Percentiles rank a stretch among this genome's conserved stretches.
phyloP scores from a whole-genome alignment of 2,797 vertebrate genomes.

The Neopelma chrysocephalum region DNA sequence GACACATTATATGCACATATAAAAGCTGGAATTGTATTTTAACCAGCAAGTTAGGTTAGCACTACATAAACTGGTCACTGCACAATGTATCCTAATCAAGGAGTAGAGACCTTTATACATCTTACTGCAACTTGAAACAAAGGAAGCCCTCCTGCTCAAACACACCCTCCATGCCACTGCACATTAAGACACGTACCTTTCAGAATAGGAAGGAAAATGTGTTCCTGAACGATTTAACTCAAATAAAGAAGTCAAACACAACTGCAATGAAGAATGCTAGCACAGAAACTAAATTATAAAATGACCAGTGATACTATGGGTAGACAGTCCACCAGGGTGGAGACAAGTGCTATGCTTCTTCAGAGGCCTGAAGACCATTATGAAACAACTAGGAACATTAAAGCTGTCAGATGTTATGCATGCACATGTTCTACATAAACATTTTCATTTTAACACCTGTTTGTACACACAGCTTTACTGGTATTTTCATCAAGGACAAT shows the following conservation, averaged over 20 bases:
- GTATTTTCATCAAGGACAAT: background rate
- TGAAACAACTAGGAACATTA: background rate
- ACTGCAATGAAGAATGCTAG: background rate
- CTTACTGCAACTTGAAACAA: background rate
- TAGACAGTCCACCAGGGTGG: background rate
- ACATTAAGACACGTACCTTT: rapidly evolving
- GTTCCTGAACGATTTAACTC: background rate
- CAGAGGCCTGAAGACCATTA: background rate
- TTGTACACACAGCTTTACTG: background rate
- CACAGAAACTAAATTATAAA: background rate
- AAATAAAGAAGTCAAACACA: background rate
- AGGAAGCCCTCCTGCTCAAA: background rate
- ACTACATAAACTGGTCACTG: background rate
- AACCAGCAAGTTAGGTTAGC: background rate
- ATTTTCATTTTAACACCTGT: background rate
- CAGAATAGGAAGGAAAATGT: background rate
- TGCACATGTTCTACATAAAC: rapidly evolving
- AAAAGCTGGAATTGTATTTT: background rate
- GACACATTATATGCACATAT: background rate
- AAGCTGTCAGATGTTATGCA: background rate
- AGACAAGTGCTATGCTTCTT: background rate
- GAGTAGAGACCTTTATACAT: background rate
- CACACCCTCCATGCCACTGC: background rate
- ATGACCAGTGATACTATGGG: rapidly evolving
- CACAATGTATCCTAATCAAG: background rate